These are phyloP conservation scores for Micromesistius poutassou DNA, from an alignment of 2,797 vertebrate species.

Conservation along the genomic window DNA sequence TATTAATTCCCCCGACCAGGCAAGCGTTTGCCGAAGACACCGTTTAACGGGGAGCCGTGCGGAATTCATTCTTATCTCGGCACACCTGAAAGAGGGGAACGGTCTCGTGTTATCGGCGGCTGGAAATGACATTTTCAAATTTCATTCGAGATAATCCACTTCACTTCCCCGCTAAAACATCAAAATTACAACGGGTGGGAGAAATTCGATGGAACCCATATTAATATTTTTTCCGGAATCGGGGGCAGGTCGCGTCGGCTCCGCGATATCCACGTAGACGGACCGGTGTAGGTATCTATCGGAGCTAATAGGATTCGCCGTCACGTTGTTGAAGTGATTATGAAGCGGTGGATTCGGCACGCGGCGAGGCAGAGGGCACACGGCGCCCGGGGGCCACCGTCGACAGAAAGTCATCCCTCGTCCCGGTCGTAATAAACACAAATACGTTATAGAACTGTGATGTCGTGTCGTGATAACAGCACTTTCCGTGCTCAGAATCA, in stretches of 20 bases:
- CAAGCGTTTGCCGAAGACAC: conserved; percentile 85
- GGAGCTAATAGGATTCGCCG: conserved; percentile 69
- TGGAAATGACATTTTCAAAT: conserved; percentile 93
- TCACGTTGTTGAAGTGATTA: conserved; percentile 69
- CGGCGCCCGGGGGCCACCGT: neutral
- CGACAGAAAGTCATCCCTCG: conserved; percentile 16
- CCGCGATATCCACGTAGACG: conserved; percentile 76
- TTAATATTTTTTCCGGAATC: conserved; percentile 82
- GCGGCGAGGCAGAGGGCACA: conserved; percentile 43
- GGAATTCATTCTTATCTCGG: conserved; percentile 87
- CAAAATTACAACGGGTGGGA: conserved; percentile 81
- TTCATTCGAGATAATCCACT: conserved; percentile 92
- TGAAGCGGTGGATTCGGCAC: conserved; percentile 56
- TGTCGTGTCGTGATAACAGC: neutral
- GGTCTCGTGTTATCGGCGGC: conserved; percentile 91
- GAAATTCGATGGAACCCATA: conserved; percentile 77
- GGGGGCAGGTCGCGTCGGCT: conserved; percentile 69
- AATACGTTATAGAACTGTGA: conserved; percentile 7
- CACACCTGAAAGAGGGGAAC: conserved; percentile 89
- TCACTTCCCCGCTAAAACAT: conserved; percentile 86
- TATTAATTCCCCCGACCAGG: conserved; percentile 89
- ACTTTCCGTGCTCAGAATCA: neutral
- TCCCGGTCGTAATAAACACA: conserved; percentile 20
- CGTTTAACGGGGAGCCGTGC: conserved; percentile 80
- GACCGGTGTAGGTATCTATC: conserved; percentile 72